Percentiles rank a stretch among this genome's conserved stretches.
Conservation (phyloP, 2,888 invertebrate species). For the Tiphia femorata region DNA sequence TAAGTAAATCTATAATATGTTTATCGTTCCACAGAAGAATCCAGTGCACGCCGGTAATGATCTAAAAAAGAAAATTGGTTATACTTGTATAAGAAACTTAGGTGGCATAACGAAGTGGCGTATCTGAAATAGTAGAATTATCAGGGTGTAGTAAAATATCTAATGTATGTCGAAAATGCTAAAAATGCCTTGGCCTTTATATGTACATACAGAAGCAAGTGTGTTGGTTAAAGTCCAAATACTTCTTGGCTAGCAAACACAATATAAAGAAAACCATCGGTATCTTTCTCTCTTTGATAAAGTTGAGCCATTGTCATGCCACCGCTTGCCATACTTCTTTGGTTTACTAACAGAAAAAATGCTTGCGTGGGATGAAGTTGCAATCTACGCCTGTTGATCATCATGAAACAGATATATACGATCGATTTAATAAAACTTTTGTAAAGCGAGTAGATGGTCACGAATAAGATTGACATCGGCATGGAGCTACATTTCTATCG, state of each 20-base stretch:
- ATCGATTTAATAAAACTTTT: too few relatives aligned
- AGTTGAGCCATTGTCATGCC: conserved; percentile 86
- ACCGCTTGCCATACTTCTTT: conserved; percentile 84
- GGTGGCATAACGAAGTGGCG: neutral
- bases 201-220: neutral
- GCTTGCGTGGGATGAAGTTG: conserved; percentile 78
- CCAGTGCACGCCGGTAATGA: conserved; percentile 20
- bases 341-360: conserved; percentile 85
- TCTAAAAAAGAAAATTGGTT: conserved; percentile 18
- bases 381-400: conserved; percentile 73
- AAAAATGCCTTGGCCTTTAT: neutral
- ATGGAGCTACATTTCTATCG: too few relatives aligned
- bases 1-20: conserved; percentile 35
- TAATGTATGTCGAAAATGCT: neutral
- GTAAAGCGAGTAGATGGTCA: too few relatives aligned
- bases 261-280: conserved; percentile 89
- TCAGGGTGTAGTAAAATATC: neutral
- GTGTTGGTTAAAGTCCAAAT: conserved; percentile 73
- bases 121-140: neutral
- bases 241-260: conserved; percentile 93
- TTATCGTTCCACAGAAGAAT: conserved; percentile 30
- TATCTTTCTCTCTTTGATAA: conserved; percentile 81
- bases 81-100: conserved; percentile 28
- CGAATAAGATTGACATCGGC: too few relatives aligned
- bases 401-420: too few relatives aligned